Percentiles rank a stretch among this genome's conserved stretches.
These are phyloP conservation scores for Arvicanthis niloticus DNA, from an alignment of 2,113 vertebrate species.

Conservation along the genomic window DNA sequence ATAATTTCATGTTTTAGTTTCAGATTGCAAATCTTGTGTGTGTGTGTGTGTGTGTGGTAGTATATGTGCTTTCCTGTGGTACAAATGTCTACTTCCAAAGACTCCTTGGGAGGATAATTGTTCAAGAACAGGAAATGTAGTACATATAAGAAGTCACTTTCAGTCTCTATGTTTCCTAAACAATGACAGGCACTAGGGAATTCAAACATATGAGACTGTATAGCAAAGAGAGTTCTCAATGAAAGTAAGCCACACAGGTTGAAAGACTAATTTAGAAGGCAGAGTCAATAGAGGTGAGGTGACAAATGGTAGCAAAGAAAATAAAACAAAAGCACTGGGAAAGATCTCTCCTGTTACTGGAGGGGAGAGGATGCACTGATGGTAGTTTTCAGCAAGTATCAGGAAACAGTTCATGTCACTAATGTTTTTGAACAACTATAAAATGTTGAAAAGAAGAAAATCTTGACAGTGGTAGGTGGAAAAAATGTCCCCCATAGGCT, in stretches of 20 bases:
- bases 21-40: not conserved
- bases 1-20: constrained; percentile 38
- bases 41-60: no score
- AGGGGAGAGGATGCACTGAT: not conserved
- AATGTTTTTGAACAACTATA: not conserved
- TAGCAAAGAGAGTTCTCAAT: not conserved
- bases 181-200: constrained; percentile 1
- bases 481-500: not conserved
- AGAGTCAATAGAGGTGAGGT: constrained; percentile 11
- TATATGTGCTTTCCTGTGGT: not conserved
- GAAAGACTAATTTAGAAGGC: constrained; percentile 36
- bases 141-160: constrained; percentile 36
- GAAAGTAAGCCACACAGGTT: not conserved
- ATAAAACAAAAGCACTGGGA: not conserved
- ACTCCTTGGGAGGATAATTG: not conserved
- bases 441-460: constrained; percentile 56
- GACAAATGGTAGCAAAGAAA: constrained; percentile 32
- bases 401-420: constrained; percentile 38
- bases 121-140: not conserved
- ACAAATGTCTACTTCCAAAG: not conserved
- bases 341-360: not conserved
- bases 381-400: constrained; percentile 46
- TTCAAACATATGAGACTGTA: constrained; percentile 48
- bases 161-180: constrained; percentile 45
- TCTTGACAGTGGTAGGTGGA: not conserved